Base-by-base conservation (phyloP, 2,113 vertebrate species). In the Ornithorhynchus anatinus region DNA sequence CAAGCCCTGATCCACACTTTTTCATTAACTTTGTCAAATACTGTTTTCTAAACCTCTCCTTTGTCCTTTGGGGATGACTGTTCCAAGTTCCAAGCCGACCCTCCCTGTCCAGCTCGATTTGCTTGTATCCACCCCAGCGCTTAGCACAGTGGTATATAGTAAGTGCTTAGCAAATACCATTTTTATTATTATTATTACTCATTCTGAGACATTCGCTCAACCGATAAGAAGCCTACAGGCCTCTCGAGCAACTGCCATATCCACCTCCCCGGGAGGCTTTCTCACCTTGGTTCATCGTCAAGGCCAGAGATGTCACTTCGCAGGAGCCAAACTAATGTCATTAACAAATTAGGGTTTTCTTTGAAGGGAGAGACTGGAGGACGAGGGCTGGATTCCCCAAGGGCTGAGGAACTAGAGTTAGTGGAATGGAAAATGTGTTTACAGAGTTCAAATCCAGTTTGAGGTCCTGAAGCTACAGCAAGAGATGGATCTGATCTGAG, bases 11-110 rank as follows among this genome's bases (percentile, higher is more conserved):
- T 66, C 48, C 50, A 5, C 33, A 70, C 50, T 84, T 80, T 69
- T 80, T 77, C 48, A 84, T 79, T 84, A 69, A 59, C 69, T 85
- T 78, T 70, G 54, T 77, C 50, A 20, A 45, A 32, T 36, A 23
- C 22, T 60, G 0, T 80, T 87, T 82, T 72, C 50, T 66, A 20
- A 64, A 25, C 57, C n/a, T 20, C 20, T 70, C 57, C 9, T 62
- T 80, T 8, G 0, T 75, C 57, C 75, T 72, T 56, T 20, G 63
- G 86, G 74, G 45, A 53, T 44, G 81, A 37, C 48, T n/a, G n/a
- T n/a, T n/a, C n/a, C n/a, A n/a, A n/a, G n/a, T n/a, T n/a, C n/a
- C n/a, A n/a, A n/a, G n/a, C n/a, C n/a, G n/a, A n/a, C n/a, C n/a
- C n/a, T n/a, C n/a, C n/a, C n/a, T n/a, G n/a, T n/a, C n/a, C n/a